Conservation (phyloP, 2,797 vertebrate genomes). For the Cyprinodon diabolis region DNA sequence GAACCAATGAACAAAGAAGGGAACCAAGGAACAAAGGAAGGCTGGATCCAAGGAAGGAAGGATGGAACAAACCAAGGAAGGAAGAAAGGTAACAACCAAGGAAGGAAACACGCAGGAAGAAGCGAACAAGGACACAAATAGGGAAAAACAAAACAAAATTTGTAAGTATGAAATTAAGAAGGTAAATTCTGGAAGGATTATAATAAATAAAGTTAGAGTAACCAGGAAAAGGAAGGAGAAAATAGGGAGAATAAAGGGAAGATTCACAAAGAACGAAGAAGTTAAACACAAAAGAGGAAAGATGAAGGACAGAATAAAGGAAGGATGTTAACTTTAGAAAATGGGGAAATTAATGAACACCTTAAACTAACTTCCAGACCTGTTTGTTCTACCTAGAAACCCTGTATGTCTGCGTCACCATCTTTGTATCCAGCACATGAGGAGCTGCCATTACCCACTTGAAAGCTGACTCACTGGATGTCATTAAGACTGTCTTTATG, state of each 20-base stretch:
- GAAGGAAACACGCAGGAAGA: no score
- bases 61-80: not conserved
- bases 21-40: no score
- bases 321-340: not conserved
- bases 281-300: not conserved
- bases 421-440: constrained; percentile 10
- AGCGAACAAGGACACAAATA: not conserved
- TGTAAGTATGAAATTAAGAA: no score
- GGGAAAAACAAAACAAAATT: no score
- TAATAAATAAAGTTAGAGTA: no score
- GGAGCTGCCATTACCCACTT: constrained; percentile 22
- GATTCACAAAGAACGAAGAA: no score
- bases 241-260: no score
- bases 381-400: not conserved
- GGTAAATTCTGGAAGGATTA: no score
- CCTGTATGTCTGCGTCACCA: constrained; percentile 1
- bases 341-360: not conserved
- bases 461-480: constrained; percentile 40
- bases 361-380: not conserved
- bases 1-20: no score
- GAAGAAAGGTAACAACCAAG: no score
- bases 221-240: no score
- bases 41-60: not conserved
- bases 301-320: not conserved
- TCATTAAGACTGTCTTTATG: constrained; percentile 17